Base-by-base conservation (phyloP, 1,140 invertebrate species). In the Caenorhabditis briggsae region DNA sequence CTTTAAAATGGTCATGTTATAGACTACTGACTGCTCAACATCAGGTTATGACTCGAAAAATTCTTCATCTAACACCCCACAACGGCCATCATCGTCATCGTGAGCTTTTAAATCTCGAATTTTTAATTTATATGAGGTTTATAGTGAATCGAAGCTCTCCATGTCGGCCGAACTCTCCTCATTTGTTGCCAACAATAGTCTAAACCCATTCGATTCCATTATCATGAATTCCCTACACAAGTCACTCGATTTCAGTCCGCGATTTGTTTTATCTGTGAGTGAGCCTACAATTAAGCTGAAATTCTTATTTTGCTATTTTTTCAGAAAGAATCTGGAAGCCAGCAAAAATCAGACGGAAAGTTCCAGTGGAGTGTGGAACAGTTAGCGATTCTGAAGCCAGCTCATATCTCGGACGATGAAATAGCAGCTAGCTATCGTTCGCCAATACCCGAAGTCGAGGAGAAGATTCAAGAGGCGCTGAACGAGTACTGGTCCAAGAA, bases 401-500 rank as follows among this genome's bases (percentile, higher is more conserved):
- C 46, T 20, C 70, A 78, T 23, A 78, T 78, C 18, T 78, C 70
- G 0, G 70, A 78, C 0, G 70, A 78, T 11, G 70, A 78, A 50
- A 78, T 78, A 12, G 70, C 70, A 8, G 70, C 70, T 0, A 78
- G 70, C n/a, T 78, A 78, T 50, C 70, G 46, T 7, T 78, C 70
- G 23, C 70, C 70, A 46, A 83, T 58, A 11, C 82, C 82, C 6
- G 82, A 83, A 23, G 55, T 83, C 20, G 82, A 83, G 33, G 82
- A 83, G 33, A 83, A 83, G 18, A 61, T 59, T 14, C 55, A 83
- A 48, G 82, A 59, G 20, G 82, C 43, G 20, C 33, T 78, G 8
- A 78, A 78, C 20, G 70, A 78, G 20, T 78, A 78, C n/a, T 78
- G 70, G 70, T n/a, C 70, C n/a, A 78, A 78, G 9, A 78, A 78